Conservation (phyloP, 2,888 invertebrate genomes). For the Ornithoptera alexandrae region DNA sequence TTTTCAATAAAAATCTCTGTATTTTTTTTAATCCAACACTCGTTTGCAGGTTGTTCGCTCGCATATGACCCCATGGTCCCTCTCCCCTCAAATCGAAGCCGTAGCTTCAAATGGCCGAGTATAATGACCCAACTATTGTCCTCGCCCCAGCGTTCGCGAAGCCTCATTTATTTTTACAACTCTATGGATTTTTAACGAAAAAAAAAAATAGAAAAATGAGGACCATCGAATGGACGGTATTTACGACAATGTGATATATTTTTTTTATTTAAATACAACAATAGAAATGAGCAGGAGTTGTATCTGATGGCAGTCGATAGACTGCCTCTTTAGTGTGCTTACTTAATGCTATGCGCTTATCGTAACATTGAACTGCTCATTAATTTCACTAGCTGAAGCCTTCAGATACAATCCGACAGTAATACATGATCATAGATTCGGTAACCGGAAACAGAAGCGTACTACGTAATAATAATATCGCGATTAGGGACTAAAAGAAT, state of each 20-base stretch:
- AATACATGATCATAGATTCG: too few relatives aligned
- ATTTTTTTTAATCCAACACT: slow-evolving; percentile 51
- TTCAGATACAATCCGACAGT: too few relatives aligned
- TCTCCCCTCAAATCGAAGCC: slow-evolving; percentile 55
- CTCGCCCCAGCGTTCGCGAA: slow-evolving; percentile 66
- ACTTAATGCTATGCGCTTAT: too few relatives aligned
- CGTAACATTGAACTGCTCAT: too few relatives aligned
- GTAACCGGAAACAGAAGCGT: too few relatives aligned
- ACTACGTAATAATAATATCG: too few relatives aligned
- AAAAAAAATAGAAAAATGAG: slow-evolving; percentile 46
- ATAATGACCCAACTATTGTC: slow-evolving; percentile 78
- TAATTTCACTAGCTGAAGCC: too few relatives aligned
- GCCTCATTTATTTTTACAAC: slow-evolving; percentile 70
- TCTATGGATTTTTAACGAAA: slow-evolving; percentile 66
- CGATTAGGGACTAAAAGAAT: too few relatives aligned
- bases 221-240: slow-evolving; percentile 51
- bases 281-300: too few relatives aligned
- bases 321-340: too few relatives aligned
- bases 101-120: slow-evolving; percentile 72
- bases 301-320: too few relatives aligned
- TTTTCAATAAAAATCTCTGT: slow-evolving; percentile 44
- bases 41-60: slow-evolving; percentile 63
- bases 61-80: slow-evolving; percentile 37
- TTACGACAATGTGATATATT: background rate
- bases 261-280: too few relatives aligned